phyloP scores from a whole-genome alignment of 2,888 invertebrate genomes.

The Amblyjoppa proteus region DNA sequence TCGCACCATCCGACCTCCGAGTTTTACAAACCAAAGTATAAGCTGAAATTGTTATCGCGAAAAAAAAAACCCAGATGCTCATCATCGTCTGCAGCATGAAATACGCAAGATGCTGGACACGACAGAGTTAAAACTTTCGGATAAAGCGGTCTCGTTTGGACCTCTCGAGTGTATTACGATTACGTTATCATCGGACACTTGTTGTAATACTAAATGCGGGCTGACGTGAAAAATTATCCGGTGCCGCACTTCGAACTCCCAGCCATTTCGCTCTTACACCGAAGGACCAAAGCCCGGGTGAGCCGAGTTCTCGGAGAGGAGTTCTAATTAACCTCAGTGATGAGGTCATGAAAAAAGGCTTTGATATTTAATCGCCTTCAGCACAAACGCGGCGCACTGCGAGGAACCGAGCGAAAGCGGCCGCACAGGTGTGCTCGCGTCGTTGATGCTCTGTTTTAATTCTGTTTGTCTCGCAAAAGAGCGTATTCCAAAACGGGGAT shows the following conservation, averaged over 20 bases:
- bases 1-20: too few species aligned
- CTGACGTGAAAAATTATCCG: background rate
- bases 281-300: background rate
- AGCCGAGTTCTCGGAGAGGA: constrained; percentile 7
- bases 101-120: too few species aligned
- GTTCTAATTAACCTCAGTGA: constrained; percentile 69
- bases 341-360: constrained; percentile 69
- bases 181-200: background rate
- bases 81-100: too few species aligned
- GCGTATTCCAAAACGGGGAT: constrained; percentile 63
- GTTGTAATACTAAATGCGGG: background rate
- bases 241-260: background rate
- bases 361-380: constrained; percentile 83
- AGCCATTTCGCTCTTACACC: background rate
- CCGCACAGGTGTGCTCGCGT: constrained; percentile 5
- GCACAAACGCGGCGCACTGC: constrained; percentile 68
- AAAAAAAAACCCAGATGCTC: too few species aligned
- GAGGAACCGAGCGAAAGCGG: constrained; percentile 40
- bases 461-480: constrained; percentile 81
- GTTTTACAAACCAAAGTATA: too few species aligned
- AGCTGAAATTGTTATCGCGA: too few species aligned
- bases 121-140: too few species aligned
- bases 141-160: too few species aligned
- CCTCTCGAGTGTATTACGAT: too few species aligned
- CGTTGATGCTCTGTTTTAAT: constrained; percentile 77